A percentile compares a stretch with the other conserved stretches of the same genome.
Conservation (phyloP, 2,888 invertebrate species). For the Calameuta pallipes region DNA sequence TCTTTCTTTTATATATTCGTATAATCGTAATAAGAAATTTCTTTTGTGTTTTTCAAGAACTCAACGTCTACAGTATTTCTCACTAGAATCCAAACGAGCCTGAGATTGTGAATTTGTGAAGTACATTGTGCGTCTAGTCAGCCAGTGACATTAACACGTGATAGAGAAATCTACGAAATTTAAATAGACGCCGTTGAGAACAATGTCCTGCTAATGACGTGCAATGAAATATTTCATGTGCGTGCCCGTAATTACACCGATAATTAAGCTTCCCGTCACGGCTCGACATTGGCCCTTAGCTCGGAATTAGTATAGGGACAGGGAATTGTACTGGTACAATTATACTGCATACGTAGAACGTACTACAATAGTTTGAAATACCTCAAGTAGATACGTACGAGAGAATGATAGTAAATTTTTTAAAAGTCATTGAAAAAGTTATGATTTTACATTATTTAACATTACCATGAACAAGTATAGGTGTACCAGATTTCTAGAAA, state of each 20-base stretch:
- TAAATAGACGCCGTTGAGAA: constrained; percentile 9
- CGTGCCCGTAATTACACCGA: constrained; percentile 39
- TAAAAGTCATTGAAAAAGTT: not conserved
- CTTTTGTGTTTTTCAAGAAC: too few relatives aligned
- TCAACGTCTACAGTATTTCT: too few relatives aligned
- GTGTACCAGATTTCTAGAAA: not conserved
- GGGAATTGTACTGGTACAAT: not conserved
- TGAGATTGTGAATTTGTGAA: not conserved
- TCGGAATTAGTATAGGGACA: not conserved
- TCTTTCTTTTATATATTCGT: not conserved
- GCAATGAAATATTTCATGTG: constrained; percentile 27
- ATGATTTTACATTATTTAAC: not conserved
- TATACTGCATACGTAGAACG: not conserved
- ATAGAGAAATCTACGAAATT: not conserved
- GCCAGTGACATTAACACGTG: not conserved
- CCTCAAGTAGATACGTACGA: not conserved
- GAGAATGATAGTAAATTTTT: not conserved
- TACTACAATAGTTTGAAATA: not conserved
- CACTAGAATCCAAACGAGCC: too few relatives aligned
- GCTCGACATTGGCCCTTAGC: not conserved
- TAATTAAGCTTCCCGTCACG: constrained; percentile 36
- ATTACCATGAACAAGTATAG: not conserved
- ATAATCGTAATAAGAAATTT: not conserved
- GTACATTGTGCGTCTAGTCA: not conserved
- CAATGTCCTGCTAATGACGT: constrained; percentile 40